Evolutionary conservation across 2,113 vertebrate genomes (phyloP).

Genomic region (Callopanchax toddi): DNA sequence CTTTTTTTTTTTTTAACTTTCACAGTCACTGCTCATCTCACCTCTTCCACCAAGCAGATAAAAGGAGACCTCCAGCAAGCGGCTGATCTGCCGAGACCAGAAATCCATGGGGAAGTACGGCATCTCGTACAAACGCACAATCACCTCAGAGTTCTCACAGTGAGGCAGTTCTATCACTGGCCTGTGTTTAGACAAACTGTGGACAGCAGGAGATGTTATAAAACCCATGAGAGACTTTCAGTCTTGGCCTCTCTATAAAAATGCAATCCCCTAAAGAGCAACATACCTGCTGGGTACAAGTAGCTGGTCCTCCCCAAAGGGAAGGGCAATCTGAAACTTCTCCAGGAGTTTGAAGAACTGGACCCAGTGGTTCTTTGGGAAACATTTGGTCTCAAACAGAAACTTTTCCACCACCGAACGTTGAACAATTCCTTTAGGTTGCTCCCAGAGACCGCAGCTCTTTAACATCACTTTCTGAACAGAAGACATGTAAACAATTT

Average conservation of each 20-base stretch:
- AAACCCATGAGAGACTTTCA: background rate
- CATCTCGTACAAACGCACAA: conserved; percentile 94
- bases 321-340: conserved; percentile 94
- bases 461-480: conserved; percentile 75
- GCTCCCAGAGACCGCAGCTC: conserved; percentile 80
- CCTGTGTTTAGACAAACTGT: conserved; percentile 88
- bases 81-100: conserved; percentile 94
- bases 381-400: conserved; percentile 86
- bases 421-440: conserved; percentile 87
- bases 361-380: conserved; percentile 86
- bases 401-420: conserved; percentile 87
- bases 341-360: conserved; percentile 95
- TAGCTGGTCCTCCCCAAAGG: conserved; percentile 88
- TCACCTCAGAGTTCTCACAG: conserved; percentile 94
- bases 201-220: conserved; percentile 1
- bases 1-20: background rate
- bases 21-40: conserved; percentile 47
- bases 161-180: conserved; percentile 94
- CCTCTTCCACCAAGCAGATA: conserved; percentile 90
- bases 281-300: conserved; percentile 92
- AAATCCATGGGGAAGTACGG: conserved; percentile 97
- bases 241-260: too few species aligned
- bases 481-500: background rate
- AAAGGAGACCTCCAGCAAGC: conserved; percentile 90
- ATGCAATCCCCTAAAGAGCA: too few species aligned